phyloP scores from a whole-genome alignment of 2,888 invertebrate species.

The Drosophila dives region DNA sequence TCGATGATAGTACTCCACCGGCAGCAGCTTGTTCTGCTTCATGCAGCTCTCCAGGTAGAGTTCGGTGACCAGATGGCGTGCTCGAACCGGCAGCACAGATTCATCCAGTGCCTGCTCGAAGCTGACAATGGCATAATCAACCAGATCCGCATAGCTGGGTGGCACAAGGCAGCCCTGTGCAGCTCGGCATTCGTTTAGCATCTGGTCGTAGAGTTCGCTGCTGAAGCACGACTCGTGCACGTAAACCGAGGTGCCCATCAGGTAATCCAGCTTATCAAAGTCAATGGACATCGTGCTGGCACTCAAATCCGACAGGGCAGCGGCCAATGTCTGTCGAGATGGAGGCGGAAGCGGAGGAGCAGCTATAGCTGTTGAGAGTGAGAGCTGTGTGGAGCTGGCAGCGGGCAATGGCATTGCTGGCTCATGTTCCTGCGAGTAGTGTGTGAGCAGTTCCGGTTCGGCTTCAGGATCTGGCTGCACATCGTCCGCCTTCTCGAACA shows the following conservation, averaged over 20 bases:
- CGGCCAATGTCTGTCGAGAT: not conserved
- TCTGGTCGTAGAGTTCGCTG: slow-evolving; percentile 83
- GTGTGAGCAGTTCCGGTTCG: slow-evolving; percentile 70
- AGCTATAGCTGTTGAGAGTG: not conserved
- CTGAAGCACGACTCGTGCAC: slow-evolving; percentile 85
- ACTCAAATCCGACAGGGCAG: slow-evolving; percentile 60
- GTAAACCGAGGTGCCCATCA: slow-evolving; percentile 80
- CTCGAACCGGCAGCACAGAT: slow-evolving; percentile 70
- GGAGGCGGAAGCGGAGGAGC: not conserved
- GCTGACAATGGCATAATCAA: slow-evolving; percentile 89
- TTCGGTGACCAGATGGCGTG: slow-evolving; percentile 82
- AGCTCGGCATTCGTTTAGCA: slow-evolving; percentile 86
- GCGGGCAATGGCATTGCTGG: slow-evolving; percentile 71
- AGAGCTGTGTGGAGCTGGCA: slow-evolving; percentile 71
- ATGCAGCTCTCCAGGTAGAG: slow-evolving; percentile 84
- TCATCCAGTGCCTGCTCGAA: slow-evolving; percentile 79
- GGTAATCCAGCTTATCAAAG: slow-evolving; percentile 82
- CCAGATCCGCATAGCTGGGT: slow-evolving; percentile 85
- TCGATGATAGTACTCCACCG: slow-evolving; percentile 90
- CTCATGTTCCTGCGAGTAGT: slow-evolving; percentile 81
- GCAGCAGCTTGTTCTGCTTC: slow-evolving; percentile 86
- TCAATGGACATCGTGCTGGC: slow-evolving; percentile 79
- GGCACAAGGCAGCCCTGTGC: slow-evolving; percentile 86
- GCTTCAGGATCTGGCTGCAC: not conserved
- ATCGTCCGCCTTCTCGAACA: slow-evolving; percentile 57